phyloP scores from a whole-genome alignment of 2,113 vertebrate genomes.

The Riparia riparia region DNA sequence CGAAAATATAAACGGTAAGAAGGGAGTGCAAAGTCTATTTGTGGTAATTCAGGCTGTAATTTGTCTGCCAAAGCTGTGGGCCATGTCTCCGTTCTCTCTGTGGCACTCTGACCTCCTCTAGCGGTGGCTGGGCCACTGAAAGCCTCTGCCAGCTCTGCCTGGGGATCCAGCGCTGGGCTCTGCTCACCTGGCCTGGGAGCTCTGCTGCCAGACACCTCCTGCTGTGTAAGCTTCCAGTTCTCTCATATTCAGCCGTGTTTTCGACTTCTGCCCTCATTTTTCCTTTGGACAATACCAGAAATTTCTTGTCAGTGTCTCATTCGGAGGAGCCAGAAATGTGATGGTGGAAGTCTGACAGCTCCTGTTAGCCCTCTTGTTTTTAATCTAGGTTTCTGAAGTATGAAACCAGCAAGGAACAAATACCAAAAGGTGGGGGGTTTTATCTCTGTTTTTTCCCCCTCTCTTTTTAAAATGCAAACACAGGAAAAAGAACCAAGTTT shows the following conservation, averaged over 20 bases:
- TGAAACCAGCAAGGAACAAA: neutral
- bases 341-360: neutral
- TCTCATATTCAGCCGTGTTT: neutral
- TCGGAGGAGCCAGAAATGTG: neutral
- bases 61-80: neutral
- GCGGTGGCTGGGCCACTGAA: neutral
- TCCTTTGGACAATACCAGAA: neutral
- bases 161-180: neutral
- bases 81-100: neutral
- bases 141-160: neutral
- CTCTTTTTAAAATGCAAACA: neutral
- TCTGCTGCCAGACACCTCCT: neutral
- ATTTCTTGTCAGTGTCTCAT: neutral
- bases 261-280: neutral
- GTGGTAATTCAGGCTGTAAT: neutral
- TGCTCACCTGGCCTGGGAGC: neutral
- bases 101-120: conserved; percentile 66
- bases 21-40: neutral
- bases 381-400: neutral
- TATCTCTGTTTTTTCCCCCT: too few species aligned
- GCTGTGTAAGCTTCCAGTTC: neutral
- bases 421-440: neutral
- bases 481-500: conserved; percentile 47
- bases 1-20: neutral
- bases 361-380: neutral